These are phyloP conservation scores for Danio choprae DNA, from an alignment of 2,797 vertebrate species.

Conservation along the genomic window DNA sequence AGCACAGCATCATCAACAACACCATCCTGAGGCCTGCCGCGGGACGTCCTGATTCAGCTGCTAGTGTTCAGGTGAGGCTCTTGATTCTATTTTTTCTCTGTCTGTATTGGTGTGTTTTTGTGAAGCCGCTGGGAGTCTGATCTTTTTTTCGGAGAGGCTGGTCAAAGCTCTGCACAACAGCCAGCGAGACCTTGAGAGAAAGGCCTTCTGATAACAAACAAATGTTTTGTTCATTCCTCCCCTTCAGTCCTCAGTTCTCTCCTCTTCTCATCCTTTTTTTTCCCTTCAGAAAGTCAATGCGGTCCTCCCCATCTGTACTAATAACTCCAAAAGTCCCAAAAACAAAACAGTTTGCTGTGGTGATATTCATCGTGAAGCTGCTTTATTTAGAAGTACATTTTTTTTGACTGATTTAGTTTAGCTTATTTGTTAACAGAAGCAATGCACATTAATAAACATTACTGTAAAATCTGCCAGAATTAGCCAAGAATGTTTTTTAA, in stretches of 20 bases:
- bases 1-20: constrained; percentile 28
- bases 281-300: constrained; percentile 3
- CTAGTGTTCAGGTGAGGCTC: constrained; percentile 26
- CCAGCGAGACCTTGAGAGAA: constrained; percentile 64
- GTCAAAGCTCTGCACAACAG: constrained; percentile 42
- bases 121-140: constrained; percentile 31
- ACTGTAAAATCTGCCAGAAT: no score
- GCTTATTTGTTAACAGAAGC: no score
- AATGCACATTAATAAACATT: no score
- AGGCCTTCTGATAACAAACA: constrained; percentile 62
- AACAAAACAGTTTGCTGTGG: neutral
- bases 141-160: constrained; percentile 33
- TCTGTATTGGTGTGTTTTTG: constrained; percentile 27
- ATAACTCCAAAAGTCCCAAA: neutral
- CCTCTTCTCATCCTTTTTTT: constrained; percentile 33
- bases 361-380: neutral
- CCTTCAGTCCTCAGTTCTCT: constrained; percentile 29
- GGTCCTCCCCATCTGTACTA: constrained; percentile 32
- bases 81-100: neutral
- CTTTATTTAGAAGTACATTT: neutral
- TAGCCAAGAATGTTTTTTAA: no score
- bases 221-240: constrained; percentile 55
- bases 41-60: neutral
- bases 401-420: no score
- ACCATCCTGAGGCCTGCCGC: neutral